Base-by-base conservation (phyloP, 2,113 vertebrate genomes). In the Echinops telfairi region DNA sequence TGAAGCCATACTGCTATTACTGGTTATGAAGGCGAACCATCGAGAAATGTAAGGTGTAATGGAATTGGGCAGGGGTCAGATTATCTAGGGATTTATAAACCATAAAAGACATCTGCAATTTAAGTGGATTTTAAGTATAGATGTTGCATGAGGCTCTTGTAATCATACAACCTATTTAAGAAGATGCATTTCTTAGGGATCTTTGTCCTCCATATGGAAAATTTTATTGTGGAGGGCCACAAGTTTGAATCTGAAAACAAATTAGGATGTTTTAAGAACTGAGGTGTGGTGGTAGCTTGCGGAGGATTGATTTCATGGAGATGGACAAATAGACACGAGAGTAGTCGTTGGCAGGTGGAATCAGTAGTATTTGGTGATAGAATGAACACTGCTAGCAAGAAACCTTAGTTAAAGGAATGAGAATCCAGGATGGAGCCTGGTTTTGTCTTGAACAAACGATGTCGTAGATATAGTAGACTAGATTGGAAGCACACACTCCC, bases 181-280 rank as follows among this genome's bases (percentile, higher is more conserved):
- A 31, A 31, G 20, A 57, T 83, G 25, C 6, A 77, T 53, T 92
- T 85, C 81, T 71, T 71, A 80, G 91, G 86, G 60, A 62, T 62
- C 60, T 62, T 23, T 62, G 60, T 79, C 0, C 57, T 68, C 73
- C 25, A 47, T 17, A 19, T 87, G 29, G 36, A 77, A 33, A 81
- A 73, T 68, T 38, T 78, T 43, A 68, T 86, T 66, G 16, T 57
- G 89, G 5, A 31, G 6, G 27, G 43, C 9, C 20, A 92, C 31
- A 47, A 73, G 64, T 17, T 53, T 25, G 86, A 53, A 3, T 23
- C 25, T 36, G 53, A 7, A 84, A 36, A 43, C 4, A 60, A n/a
- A 16, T 62, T 66, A 25, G 16, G 57, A 73, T 2, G 1, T 25
- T 58, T 1, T 47, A n/a, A 38, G 27, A 87, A 71, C 0, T 2